Evolutionary conservation across 2,797 vertebrate species (phyloP), one percentile per base, ranked within the genome.

Genomic region (Enteromius treurensis): DNA sequence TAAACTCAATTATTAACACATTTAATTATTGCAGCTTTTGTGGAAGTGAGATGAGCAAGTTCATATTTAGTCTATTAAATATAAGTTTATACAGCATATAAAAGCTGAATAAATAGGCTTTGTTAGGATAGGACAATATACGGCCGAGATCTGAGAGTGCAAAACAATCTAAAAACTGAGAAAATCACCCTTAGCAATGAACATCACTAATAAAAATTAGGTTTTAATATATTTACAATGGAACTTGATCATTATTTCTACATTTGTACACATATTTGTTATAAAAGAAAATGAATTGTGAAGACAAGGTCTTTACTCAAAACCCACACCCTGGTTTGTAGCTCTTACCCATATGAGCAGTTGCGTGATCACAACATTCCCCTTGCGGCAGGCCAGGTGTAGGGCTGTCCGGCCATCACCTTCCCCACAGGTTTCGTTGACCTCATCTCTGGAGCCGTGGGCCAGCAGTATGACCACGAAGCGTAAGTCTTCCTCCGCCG

Each of bases 341-440:
- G 10, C 3, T 0, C 95, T 89, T 90, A 99, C 98, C 98, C 98
- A 99, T 90, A 99, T 95, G 64, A 98, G 96, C 11, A 99, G 96
- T 93, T 99, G 98, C 0, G 95, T 94, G 84, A 97, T 84, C 81
- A 98, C 96, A 90, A 98, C 97, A 1, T 94, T 98, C 47, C 96
- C 97, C 85, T 97, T 97, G 82, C 95, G 95, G 87, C 96, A 95
- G 2, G 97, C 96, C 89, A 99, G 93, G 92, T 99, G 98, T 87
- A 99, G 95, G 0, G 97, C 95, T 0, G 96, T 98, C 90, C 97
- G 96, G 4, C 97, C 95, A 13, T 99, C 97, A 0, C 95, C 96
- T 0, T 99, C 97, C 0, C 97, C 97, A 0, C 96, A 98, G 17
- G 97, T 97, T 92, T 98, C 97, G 19, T 99, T 99, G 82, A 99